Conservation (phyloP, 2,888 invertebrate genomes). For the Ecdyonurus torrentis region DNA sequence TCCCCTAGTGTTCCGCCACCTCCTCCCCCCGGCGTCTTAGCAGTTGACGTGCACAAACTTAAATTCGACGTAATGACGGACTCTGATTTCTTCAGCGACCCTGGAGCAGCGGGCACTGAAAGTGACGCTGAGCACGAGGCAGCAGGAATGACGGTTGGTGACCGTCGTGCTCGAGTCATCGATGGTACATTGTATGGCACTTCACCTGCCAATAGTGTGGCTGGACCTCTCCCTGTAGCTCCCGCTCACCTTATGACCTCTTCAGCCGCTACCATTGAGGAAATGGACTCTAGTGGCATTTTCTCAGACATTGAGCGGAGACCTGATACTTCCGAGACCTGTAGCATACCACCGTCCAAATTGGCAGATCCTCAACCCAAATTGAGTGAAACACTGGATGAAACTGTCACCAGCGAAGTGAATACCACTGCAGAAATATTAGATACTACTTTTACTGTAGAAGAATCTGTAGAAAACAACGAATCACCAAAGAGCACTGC, state of each 20-base stretch:
- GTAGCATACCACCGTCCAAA: not conserved
- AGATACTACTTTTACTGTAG: not conserved
- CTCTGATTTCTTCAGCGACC: slow-evolving; percentile 57
- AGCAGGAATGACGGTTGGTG: slow-evolving; percentile 42
- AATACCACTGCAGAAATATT: not conserved
- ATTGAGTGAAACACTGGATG: not conserved
- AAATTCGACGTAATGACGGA: slow-evolving; percentile 64
- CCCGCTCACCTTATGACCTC: slow-evolving; percentile 18
- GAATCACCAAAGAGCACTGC: not conserved
- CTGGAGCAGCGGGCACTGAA: slow-evolving; percentile 36
- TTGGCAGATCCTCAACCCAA: not conserved
- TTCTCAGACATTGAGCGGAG: slow-evolving; percentile 73
- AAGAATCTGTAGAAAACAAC: slow-evolving; percentile 3
- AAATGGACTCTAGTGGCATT: slow-evolving; percentile 82
- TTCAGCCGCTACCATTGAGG: slow-evolving; percentile 40
- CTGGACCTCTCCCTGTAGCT: slow-evolving; percentile 30
- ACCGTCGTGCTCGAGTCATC: slow-evolving; percentile 66
- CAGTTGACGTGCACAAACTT: slow-evolving; percentile 19
- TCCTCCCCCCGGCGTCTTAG: slow-evolving; percentile 4
- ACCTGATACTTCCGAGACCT: slow-evolving; percentile 33
- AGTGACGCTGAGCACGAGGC: slow-evolving; percentile 74
- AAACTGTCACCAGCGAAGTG: not conserved
- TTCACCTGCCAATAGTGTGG: slow-evolving; percentile 29
- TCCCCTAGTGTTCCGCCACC: slow-evolving; percentile 29
- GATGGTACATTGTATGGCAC: slow-evolving; percentile 73